These are phyloP conservation scores for Xanthorhoe designata DNA, from an alignment of 2,888 invertebrate species.

Conservation along the genomic window DNA sequence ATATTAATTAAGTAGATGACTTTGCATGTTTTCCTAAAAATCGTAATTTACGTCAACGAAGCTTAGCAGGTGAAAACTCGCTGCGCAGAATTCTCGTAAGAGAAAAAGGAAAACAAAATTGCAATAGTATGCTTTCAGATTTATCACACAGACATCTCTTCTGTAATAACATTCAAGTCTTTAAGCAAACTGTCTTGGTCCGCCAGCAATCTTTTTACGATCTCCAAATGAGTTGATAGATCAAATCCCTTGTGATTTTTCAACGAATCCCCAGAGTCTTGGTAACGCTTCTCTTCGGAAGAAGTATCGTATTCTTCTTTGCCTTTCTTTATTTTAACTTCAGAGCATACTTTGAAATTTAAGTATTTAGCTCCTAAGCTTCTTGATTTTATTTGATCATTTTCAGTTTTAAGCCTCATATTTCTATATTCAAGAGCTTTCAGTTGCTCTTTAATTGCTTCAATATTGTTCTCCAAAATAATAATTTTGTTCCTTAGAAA, in stretches of 20 bases:
- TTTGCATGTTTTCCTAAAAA: too few relatives aligned
- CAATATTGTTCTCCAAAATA: slow-evolving; percentile 58
- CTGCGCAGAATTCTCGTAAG: not conserved
- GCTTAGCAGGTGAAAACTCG: too few relatives aligned
- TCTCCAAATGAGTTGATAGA: slow-evolving; percentile 57
- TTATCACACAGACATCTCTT: slow-evolving; percentile 30
- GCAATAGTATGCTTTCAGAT: not conserved
- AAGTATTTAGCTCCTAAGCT: not conserved
- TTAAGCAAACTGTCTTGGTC: slow-evolving; percentile 62
- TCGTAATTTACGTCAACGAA: too few relatives aligned
- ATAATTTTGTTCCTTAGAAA: slow-evolving; percentile 61
- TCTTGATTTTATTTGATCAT: slow-evolving; percentile 30
- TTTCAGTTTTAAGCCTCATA: slow-evolving; percentile 48
- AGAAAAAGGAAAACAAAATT: not conserved
- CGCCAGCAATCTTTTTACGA: slow-evolving; percentile 58
- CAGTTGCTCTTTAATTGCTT: slow-evolving; percentile 52
- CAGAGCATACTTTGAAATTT: slow-evolving; percentile 22
- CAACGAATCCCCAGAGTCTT: slow-evolving; percentile 22
- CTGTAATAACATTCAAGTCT: slow-evolving; percentile 57
- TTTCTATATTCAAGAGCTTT: slow-evolving; percentile 50
- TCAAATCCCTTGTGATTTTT: slow-evolving; percentile 43
- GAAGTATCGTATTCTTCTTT: slow-evolving; percentile 7
- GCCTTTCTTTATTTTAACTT: slow-evolving; percentile 27
- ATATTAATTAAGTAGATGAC: too few relatives aligned
- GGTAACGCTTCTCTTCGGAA: not conserved